phyloP scores from a whole-genome alignment of 2,797 vertebrate genomes.

The Cryptoblepharus egeriae region DNA sequence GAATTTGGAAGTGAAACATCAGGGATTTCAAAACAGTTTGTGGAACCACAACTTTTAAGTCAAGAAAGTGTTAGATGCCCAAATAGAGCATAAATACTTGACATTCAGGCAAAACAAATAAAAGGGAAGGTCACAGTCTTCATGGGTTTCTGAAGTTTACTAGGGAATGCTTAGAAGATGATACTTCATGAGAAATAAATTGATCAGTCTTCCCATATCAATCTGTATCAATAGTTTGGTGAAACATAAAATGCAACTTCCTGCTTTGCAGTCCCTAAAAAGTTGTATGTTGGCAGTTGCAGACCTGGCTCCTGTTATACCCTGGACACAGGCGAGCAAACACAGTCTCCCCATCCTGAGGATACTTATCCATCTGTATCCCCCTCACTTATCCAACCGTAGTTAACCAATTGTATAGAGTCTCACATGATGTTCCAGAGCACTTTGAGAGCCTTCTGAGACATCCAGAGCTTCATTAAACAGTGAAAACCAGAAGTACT shows the following conservation, averaged over 20 bases:
- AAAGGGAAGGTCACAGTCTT: neutral
- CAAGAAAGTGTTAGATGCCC: neutral
- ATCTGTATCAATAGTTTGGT: too few relatives aligned
- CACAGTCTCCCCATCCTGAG: too few relatives aligned
- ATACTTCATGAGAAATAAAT: neutral
- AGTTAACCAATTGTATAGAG: too few relatives aligned
- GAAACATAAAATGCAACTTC: neutral
- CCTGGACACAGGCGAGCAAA: too few relatives aligned
- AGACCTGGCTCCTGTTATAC: too few relatives aligned
- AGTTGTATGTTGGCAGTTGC: neutral
- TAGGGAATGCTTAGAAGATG: neutral
- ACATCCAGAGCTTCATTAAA: too few relatives aligned
- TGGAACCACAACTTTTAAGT: neutral
- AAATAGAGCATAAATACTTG: neutral
- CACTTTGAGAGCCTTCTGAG: too few relatives aligned
- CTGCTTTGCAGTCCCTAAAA: neutral
- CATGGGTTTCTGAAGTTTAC: too few relatives aligned
- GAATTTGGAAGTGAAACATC: constrained; percentile 1
- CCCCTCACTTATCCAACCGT: too few relatives aligned
- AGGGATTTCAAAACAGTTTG: neutral
- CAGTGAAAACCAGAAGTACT: too few relatives aligned
- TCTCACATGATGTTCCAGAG: too few relatives aligned
- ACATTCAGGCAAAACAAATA: neutral
- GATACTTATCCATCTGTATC: too few relatives aligned
- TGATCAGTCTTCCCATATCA: neutral